Base-by-base conservation (phyloP, 2,888 invertebrate genomes). In the Neoscelio sp. region DNA sequence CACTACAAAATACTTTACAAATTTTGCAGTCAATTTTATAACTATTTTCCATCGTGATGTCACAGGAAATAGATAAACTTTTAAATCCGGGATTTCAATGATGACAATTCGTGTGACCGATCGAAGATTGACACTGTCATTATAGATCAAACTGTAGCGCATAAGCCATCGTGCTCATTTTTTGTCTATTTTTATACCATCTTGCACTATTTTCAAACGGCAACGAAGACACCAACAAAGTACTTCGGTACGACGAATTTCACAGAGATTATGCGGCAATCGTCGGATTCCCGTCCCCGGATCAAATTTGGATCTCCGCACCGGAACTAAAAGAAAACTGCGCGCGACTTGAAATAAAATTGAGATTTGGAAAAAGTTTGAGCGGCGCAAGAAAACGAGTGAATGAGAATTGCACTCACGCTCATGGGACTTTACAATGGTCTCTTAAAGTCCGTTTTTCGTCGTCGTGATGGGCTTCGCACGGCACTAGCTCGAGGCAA, bases 331-430 rank as follows among this genome's bases (percentile, higher is more conserved):
- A n/a, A n/a, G n/a, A n/a, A n/a, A n/a, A n/a, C n/a, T n/a, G n/a
- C n/a, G n/a, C n/a, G n/a, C n/a, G n/a, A n/a, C n/a, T n/a, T n/a
- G n/a, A n/a, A n/a, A n/a, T n/a, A n/a, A n/a, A n/a, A n/a, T n/a
- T n/a, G n/a, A n/a, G 20, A 17, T 18, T 20, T 20, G 10, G 35
- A 20, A 20, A 54, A 56, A 42, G n/a, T n/a, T n/a, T n/a, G n/a
- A n/a, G n/a, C n/a, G n/a, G n/a, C n/a, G n/a, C n/a, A n/a, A n/a
- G n/a, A n/a, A n/a, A n/a, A n/a, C n/a, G n/a, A n/a, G n/a, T n/a
- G n/a, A n/a, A n/a, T n/a, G n/a, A 62, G 28, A 68, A 77, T 58
- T 35, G 8, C 88, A 88, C 88, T 88, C 87, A 88, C 88, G 84
- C 85, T 88, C 88, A 88, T 88, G 85, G 83, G 82, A 85, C 83